Base-by-base conservation (phyloP, 2,797 vertebrate species). In the Salmo trutta region DNA sequence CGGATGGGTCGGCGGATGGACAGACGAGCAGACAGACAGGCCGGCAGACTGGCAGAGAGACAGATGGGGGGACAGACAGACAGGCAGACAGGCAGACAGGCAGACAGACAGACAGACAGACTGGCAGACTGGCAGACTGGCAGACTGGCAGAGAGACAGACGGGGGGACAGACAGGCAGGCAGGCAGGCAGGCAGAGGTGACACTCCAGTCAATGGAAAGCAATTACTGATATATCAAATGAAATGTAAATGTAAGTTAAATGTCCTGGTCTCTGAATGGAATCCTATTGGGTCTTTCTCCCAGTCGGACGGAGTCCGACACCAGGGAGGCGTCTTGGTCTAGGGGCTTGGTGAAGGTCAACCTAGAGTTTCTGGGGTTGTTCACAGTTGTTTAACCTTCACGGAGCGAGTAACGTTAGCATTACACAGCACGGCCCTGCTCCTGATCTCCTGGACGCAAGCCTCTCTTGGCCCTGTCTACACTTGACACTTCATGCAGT, bases 351-450 rank as follows among this genome's bases (percentile, higher is more conserved):
- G 36, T 10, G 36, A 41, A 41, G 8, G 36, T 41, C 36, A 41
- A 41, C 36, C 36, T 41, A 2, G 7, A 41, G 36, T 41, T 7
- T 41, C 36, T 74, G 36, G 67, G 81, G 75, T 33, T 59, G 74
- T 2, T 86, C 36, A 41, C 70, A 74, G 79, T 79, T 77, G 79
- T 31, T 83, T 86, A 83, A 85, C 84, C 83, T 88, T 77, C 36
- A 59, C 73, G 70, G 77, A 74, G 76, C 24, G 73, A 84, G 66
- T 87, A 80, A 52, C 71, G 1, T 47, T 12, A 12, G 10, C 8
- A 2, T 41, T 41, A 31, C 31, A 33, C 4, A 33, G 41, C 41
- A 41, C 7, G 7, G 41, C 10, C 41, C 41, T 47, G 41, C 41
- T 47, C 8, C 41, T 47, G 8, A 1, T 47, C 41, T 47, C 41